phyloP scores from a whole-genome alignment of 2,888 invertebrate species.

The Selenia dentaria region DNA sequence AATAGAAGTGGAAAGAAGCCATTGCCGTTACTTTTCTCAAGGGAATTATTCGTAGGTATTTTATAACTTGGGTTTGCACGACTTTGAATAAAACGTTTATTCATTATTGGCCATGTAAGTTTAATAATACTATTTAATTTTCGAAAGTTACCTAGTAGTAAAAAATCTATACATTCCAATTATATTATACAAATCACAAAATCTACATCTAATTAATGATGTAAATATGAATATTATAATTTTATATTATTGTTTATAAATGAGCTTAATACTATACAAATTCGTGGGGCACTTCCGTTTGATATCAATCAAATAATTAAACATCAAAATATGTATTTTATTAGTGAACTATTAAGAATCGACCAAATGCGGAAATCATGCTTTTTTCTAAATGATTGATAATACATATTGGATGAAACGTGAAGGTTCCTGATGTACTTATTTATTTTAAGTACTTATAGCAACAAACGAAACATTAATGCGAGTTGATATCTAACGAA shows the following conservation, averaged over 20 bases:
- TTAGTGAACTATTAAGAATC: conserved; percentile 47
- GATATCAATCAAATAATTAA: conserved; percentile 33
- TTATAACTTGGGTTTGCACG: too few species aligned
- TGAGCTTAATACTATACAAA: conserved; percentile 73
- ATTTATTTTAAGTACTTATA: too few species aligned
- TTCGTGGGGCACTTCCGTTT: conserved; percentile 75
- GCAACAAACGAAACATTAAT: too few species aligned
- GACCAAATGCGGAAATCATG: too few species aligned
- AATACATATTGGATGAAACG: too few species aligned
- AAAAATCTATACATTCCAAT: conserved; percentile 64
- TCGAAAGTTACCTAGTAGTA: conserved; percentile 44
- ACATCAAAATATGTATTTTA: conserved; percentile 39
- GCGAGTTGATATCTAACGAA: too few species aligned
- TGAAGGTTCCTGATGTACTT: too few species aligned
- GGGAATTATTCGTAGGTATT: too few species aligned
- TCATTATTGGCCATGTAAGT: conserved; percentile 33
- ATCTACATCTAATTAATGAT: conserved; percentile 66
- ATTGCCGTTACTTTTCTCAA: too few species aligned
- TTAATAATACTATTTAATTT: conserved; percentile 35
- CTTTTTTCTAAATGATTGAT: too few species aligned
- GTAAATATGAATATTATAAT: conserved; percentile 60
- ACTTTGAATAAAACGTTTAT: too few species aligned
- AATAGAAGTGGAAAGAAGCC: too few species aligned
- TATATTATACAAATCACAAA: conserved; percentile 63
- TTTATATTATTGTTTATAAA: conserved; percentile 41